A percentile compares a stretch with the other conserved stretches of the same genome.
Evolutionary conservation across 2,797 vertebrate genomes (phyloP).

Genomic region (Echeneis naucrates): DNA sequence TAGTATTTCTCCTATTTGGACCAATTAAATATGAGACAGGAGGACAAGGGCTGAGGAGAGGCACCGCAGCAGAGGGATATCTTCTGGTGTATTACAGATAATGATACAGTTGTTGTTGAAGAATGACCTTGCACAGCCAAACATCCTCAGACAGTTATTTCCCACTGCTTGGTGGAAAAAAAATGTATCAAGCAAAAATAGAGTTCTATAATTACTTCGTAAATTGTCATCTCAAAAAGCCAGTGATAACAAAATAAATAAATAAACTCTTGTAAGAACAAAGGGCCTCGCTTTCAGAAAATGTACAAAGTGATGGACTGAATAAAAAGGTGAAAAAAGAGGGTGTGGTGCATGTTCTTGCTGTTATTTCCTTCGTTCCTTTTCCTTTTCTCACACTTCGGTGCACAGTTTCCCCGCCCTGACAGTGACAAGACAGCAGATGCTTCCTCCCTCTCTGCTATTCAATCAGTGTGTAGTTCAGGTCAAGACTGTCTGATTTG

Average conservation of each 20-base stretch:
- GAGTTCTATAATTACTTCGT: slow-evolving; percentile 21
- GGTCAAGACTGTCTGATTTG: slow-evolving; percentile 13
- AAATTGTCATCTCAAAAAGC: slow-evolving; percentile 30
- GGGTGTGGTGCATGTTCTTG: slow-evolving; percentile 36
- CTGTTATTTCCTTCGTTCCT: slow-evolving; percentile 1
- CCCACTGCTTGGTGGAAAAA: slow-evolving; percentile 14
- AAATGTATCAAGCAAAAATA: not conserved
- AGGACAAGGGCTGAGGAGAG: not conserved
- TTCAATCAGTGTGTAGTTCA: not conserved
- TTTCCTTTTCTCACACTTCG: not conserved
- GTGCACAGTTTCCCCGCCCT: not conserved
- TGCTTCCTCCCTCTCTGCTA: not conserved
- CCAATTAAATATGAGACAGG: slow-evolving; percentile 7
- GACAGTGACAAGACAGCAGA: not conserved
- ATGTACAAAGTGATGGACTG: slow-evolving; percentile 33
- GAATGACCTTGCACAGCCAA: not conserved
- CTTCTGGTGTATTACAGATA: slow-evolving; percentile 16
- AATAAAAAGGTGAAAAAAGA: slow-evolving; percentile 62
- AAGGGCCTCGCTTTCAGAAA: not conserved
- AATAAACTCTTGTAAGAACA: not conserved
- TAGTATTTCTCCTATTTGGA: slow-evolving; percentile 18
- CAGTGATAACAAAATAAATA: slow-evolving; percentile 11
- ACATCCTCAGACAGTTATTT: slow-evolving; percentile 17
- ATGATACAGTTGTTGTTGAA: slow-evolving; percentile 22
- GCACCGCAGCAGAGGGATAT: slow-evolving; percentile 7